Base-by-base conservation (phyloP, 2,888 invertebrate species). In the Euzetes globulus region DNA sequence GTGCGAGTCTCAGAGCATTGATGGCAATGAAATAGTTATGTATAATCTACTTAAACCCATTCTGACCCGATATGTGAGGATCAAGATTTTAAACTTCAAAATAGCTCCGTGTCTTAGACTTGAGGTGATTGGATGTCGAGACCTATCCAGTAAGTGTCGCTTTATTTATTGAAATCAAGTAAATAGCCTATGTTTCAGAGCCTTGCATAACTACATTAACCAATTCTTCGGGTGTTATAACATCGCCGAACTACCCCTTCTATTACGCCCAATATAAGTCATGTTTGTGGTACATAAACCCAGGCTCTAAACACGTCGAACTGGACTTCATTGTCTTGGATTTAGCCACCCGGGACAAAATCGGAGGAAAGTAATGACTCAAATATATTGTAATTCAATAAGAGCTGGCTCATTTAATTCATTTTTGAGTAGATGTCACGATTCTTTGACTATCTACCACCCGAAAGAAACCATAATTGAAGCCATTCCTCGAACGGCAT, bases 241-340 rank as follows among this genome's bases (percentile, higher is more conserved):
- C 25, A 2, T 75, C 75, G 1, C 75, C 75, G 0, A 72, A 72
- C 45, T 75, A 80, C 55, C 80, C 80, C 4, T 77, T 76, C 58
- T 80, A 80, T 71, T 80, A 80, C 52, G 80, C 79, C 7, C 80
- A 80, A 74, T 78, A 79, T 63, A 77, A 78, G 45, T 78, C 77
- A 0, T 80, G 80, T 50, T 76, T 76, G 76, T 80, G 80, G 79
- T 77, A 77, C 19, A 79, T 80, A 9, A 77, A 77, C 11, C 79
- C 80, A 1, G 78, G 78, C 15, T 60, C 75, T n/a, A 22, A 45
- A 78, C 78, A 80, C 73, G 79, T 80, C 9, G 77, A 79, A 29
- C 74, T 80, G 15, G 76, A 79, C 41, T 79, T 80, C 70, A 73
- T 79, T n/a, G 47, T 79, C 41, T 77, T 79, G 29, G 80, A 80